Evolutionary conservation across 1,140 invertebrate genomes (phyloP).

Genomic region (Radopholus similis): DNA sequence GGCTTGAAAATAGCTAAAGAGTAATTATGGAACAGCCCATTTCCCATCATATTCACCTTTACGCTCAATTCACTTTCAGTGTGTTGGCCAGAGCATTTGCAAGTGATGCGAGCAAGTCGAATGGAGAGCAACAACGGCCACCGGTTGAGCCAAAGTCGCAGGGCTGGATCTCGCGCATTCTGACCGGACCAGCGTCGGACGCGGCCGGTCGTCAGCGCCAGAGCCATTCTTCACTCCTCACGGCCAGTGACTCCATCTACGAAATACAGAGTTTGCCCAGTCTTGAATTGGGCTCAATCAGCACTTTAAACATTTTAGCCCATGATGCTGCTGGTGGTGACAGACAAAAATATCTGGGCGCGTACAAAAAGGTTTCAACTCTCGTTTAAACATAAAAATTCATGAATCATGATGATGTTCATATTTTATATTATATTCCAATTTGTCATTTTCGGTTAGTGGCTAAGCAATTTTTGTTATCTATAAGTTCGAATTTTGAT

Average conservation of each 20-base stretch:
- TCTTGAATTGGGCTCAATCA: not conserved
- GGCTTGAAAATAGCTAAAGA: too few relatives aligned
- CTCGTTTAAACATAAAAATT: not conserved
- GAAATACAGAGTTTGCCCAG: slow-evolving; percentile 48
- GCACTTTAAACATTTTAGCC: slow-evolving; percentile 36
- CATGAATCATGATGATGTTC: too few relatives aligned
- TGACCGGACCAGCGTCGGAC: slow-evolving; percentile 39
- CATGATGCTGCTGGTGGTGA: slow-evolving; percentile 47
- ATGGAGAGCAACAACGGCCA: too few relatives aligned
- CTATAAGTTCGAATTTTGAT: too few relatives aligned
- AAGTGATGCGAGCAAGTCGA: not conserved
- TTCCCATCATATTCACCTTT: too few relatives aligned
- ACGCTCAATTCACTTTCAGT: too few relatives aligned
- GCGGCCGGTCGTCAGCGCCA: slow-evolving; percentile 50
- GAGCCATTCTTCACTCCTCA: slow-evolving; percentile 54
- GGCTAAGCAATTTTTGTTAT: too few relatives aligned
- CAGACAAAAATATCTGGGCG: slow-evolving; percentile 36
- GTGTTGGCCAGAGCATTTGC: not conserved
- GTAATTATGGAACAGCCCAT: too few relatives aligned
- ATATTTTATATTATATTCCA: too few relatives aligned
- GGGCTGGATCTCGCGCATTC: slow-evolving; percentile 41
- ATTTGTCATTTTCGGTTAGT: too few relatives aligned
- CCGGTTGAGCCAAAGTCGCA: too few relatives aligned
- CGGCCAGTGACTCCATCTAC: slow-evolving; percentile 51
- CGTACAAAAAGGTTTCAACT: slow-evolving; percentile 38